Percentiles rank a stretch among this genome's conserved stretches.
Conservation (phyloP, 2,113 vertebrate species). For the Sarotherodon lohbergeri region DNA sequence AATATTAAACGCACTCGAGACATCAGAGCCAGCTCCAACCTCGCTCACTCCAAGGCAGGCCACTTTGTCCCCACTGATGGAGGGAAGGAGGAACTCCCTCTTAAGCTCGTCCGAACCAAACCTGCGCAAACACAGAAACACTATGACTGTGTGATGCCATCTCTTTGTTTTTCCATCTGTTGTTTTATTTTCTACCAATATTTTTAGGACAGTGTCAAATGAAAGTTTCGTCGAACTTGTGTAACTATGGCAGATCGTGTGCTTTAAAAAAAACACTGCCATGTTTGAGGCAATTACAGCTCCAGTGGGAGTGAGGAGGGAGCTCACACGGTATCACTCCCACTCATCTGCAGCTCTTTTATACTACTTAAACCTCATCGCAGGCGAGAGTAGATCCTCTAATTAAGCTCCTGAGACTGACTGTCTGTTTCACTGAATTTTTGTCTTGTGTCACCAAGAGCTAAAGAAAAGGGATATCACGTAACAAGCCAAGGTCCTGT, state of each 20-base stretch:
- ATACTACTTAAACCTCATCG: neutral
- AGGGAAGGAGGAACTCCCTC: conserved; percentile 76
- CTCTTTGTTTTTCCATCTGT: neutral
- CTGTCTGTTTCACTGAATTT: neutral
- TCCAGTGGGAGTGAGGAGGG: neutral
- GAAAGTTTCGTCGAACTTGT: neutral
- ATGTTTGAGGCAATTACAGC: neutral
- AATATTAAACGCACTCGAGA: conserved; percentile 73
- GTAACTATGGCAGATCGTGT: neutral
- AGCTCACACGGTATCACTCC: neutral
- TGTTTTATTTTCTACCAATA: neutral
- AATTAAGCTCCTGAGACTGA: conserved; percentile 42
- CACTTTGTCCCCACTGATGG: conserved; percentile 78
- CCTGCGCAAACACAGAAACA: conserved; percentile 55
- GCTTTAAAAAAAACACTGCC: neutral
- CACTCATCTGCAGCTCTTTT: neutral
- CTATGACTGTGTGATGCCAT: neutral
- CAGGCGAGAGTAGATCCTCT: neutral
- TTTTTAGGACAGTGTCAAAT: neutral
- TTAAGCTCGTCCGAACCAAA: conserved; percentile 80
- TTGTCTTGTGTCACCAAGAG: conserved; percentile 17
- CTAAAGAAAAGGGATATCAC: neutral
- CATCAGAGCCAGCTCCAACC: conserved; percentile 80
- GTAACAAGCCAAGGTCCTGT: neutral
- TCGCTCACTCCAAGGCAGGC: conserved; percentile 82